Percentiles rank a stretch among this genome's conserved stretches.
These are phyloP conservation scores for Chironomus striatipennis DNA, from an alignment of 1,140 invertebrate species.

Conservation along the genomic window DNA sequence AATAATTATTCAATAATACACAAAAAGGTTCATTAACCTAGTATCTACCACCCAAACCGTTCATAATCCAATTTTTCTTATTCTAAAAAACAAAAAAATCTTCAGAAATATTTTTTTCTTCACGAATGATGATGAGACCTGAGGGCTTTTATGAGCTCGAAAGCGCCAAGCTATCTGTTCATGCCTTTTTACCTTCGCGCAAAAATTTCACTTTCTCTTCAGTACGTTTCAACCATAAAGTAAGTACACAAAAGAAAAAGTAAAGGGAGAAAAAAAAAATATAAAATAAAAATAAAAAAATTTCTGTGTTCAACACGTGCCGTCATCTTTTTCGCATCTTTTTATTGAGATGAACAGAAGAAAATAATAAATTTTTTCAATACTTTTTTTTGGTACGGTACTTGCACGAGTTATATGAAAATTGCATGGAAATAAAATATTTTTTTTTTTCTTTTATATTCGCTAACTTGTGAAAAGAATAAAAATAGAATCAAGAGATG, in stretches of 20 bases:
- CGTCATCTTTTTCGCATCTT: neutral
- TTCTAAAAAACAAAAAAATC: no score
- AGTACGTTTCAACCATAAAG: conserved; percentile 6
- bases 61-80: no score
- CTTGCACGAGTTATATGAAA: no score
- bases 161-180: neutral
- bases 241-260: neutral
- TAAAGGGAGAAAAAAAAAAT: neutral
- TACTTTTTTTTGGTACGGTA: neutral
- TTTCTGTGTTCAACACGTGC: no score
- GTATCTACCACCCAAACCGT: no score
- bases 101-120: no score
- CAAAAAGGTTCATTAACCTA: no score
- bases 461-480: no score
- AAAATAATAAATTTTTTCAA: neutral
- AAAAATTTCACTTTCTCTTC: neutral
- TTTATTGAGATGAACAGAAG: neutral
- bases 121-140: neutral
- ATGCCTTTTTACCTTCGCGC: neutral
- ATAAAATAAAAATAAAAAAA: no score
- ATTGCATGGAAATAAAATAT: no score
- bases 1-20: no score
- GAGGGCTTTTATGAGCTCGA: neutral
- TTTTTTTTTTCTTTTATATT: no score
- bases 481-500: neutral